phyloP scores from a whole-genome alignment of 2,113 vertebrate species.

The Ploceus nigricollis region DNA sequence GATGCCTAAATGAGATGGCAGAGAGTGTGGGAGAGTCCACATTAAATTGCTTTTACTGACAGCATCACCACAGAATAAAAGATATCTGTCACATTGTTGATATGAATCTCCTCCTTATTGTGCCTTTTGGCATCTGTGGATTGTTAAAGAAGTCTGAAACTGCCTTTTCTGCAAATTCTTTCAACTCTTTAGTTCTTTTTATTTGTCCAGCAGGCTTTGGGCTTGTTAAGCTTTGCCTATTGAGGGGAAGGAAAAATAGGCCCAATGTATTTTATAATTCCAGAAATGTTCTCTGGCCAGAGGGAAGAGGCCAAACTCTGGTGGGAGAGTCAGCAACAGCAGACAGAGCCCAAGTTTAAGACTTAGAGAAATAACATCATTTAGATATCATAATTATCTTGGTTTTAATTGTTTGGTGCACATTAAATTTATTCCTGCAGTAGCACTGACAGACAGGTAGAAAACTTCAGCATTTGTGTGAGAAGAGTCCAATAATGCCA shows the following conservation, averaged over 20 bases:
- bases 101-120: constrained; percentile 29
- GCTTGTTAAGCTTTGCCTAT: constrained; percentile 33
- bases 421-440: background rate
- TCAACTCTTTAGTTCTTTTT: constrained; percentile 38
- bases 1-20: background rate
- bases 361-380: background rate
- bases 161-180: constrained; percentile 60
- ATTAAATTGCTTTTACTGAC: constrained; percentile 48
- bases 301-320: background rate
- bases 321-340: background rate
- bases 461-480: background rate
- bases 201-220: constrained; percentile 56
- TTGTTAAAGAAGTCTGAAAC: constrained; percentile 49
- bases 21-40: background rate
- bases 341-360: background rate
- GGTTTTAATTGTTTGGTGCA: background rate
- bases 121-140: constrained; percentile 53
- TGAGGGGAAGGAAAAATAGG: constrained; percentile 7
- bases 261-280: constrained; percentile 11
- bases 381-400: background rate
- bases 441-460: background rate
- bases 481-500: fast-evolving
- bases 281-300: constrained; percentile 1
- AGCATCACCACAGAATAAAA: constrained; percentile 15
- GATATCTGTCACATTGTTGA: background rate